These are phyloP conservation scores for Tinea pellionella DNA, from an alignment of 2,888 invertebrate genomes.

Conservation along the genomic window DNA sequence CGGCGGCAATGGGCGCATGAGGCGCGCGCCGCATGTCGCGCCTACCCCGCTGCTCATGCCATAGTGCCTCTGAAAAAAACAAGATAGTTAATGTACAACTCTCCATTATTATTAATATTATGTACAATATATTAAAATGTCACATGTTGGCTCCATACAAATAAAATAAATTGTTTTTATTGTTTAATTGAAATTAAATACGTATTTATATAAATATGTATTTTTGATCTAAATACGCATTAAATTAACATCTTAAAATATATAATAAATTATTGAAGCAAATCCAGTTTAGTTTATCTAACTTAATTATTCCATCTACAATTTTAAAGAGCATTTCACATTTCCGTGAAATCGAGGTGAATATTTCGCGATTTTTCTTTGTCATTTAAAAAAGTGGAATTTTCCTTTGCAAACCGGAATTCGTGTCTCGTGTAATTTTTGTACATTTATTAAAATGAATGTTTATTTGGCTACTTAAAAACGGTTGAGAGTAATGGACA, in stretches of 20 bases:
- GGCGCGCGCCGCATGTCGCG: constrained; percentile 70
- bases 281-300: background rate
- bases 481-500: too few relatives aligned
- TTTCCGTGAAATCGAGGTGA: background rate
- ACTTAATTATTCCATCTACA: background rate
- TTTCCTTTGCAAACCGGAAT: background rate
- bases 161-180: too few relatives aligned
- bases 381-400: background rate
- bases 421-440: background rate
- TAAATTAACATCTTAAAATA: background rate
- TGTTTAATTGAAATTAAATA: too few relatives aligned
- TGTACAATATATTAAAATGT: too few relatives aligned
- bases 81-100: too few relatives aligned
- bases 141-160: too few relatives aligned
- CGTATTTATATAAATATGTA: too few relatives aligned
- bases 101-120: too few relatives aligned
- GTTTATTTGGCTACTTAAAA: background rate
- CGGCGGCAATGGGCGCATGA: constrained; percentile 61
- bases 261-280: background rate
- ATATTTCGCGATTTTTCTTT: background rate
- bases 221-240: constrained; percentile 12
- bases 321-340: background rate
- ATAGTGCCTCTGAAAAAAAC: constrained; percentile 54
- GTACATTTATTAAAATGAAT: background rate
- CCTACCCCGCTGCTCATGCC: constrained; percentile 63